Evolutionary conservation across 2,888 invertebrate species (phyloP).

Genomic region (Ashinkailepas kermadecensis): DNA sequence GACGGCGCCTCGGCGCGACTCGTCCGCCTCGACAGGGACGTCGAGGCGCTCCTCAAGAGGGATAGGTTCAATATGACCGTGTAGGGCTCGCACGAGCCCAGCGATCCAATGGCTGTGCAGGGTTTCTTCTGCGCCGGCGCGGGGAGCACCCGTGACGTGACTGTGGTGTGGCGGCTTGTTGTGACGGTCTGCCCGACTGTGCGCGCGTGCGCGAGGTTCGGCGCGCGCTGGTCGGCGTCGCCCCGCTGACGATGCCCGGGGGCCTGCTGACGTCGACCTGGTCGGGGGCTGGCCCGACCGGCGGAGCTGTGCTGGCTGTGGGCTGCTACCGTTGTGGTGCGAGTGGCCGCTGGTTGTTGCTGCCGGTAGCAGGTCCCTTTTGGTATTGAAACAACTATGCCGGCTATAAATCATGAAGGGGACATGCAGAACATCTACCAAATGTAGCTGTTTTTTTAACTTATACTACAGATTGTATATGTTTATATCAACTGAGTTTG

Average conservation of each 20-base stretch:
- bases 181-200: no score
- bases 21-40: neutral
- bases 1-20: neutral
- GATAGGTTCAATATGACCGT: slow-evolving; percentile 13
- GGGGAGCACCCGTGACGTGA: no score
- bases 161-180: no score
- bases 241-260: no score
- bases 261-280: no score
- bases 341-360: no score
- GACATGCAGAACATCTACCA: neutral
- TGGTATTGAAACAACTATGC: neutral
- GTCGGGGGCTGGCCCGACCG: no score
- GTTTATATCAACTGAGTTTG: neutral
- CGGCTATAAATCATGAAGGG: neutral
- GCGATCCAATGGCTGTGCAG: no score
- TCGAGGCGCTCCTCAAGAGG: neutral
- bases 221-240: no score
- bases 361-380: neutral
- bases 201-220: no score
- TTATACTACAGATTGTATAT: neutral
- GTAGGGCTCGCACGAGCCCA: neutral
- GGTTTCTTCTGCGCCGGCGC: neutral
- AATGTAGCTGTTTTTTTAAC: neutral
- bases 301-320: neutral
- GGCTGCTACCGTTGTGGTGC: neutral